Evolutionary conservation across 2,888 invertebrate genomes (phyloP), one percentile per base, ranked within the genome.

Genomic region (Harpalus rufipes): DNA sequence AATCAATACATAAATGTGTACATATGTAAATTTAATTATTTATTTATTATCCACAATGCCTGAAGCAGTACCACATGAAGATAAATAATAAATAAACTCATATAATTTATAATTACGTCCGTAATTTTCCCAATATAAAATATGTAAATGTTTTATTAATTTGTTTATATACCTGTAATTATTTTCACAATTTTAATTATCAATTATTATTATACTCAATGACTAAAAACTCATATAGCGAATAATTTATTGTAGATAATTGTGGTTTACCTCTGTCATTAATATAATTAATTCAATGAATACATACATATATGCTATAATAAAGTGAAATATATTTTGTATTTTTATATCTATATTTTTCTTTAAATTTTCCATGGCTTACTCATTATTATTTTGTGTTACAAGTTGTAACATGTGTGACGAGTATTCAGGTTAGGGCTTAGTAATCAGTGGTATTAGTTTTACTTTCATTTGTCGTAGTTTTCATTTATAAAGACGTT

Each of bases 181-280:
- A 51, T 51, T 51, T 51, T 51, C 44, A 12, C 44, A 51, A 51
- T 51, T 51, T 51, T 51, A 51, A 51, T 51, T 51, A 51, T 51
- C 44, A 51, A 51, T 51, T 51, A 51, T 51, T 8, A 51, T 32
- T 51, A 6, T 51, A 51, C 6, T 51, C 12, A 51, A 12, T 7
- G 12, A 12, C 10, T 8, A 51, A 51, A 51, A 51, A 51, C 32
- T 32, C 32, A 32, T 32, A 32, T 32, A 32, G 32, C 44, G 44
- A 51, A 51, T 51, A 51, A 51, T 51, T 51, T 51, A 51, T 51
- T 51, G 5, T 8, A 51, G 44, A 51, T 51, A 51, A 51, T 51
- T 51, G 44, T 51, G 44, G 44, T 12, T 7, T 51, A 51, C 12
- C 7, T 4, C 5, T 51, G 5, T 51, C 44, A 51, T 51, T 51